phyloP scores from a whole-genome alignment of 2,113 vertebrate species.

The Pelecanus crispus region DNA sequence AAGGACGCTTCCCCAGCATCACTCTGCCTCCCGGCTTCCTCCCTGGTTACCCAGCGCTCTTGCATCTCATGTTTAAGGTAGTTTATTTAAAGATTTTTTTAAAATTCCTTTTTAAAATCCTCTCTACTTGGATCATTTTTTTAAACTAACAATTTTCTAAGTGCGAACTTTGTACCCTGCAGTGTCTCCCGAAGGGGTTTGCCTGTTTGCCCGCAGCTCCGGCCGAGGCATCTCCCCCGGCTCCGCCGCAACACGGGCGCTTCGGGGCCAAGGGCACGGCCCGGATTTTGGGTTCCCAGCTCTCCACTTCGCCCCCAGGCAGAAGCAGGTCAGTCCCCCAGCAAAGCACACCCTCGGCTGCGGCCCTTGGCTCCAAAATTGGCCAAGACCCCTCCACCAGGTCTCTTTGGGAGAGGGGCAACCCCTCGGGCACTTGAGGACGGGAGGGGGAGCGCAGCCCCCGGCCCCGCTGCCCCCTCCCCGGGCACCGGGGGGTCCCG shows the following conservation, averaged over 20 bases:
- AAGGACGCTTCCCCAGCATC: background rate
- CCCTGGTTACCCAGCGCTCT: fast-evolving
- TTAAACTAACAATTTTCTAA: background rate
- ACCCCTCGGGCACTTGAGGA: fast-evolving
- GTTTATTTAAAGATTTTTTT: background rate
- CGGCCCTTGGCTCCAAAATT: background rate
- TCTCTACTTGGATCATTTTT: background rate
- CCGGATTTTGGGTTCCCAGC: background rate
- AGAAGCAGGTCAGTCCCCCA: background rate
- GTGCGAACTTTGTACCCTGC: background rate
- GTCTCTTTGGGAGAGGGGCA: background rate
- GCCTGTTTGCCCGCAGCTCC: background rate
- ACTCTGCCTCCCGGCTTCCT: background rate
- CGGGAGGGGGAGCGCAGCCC: background rate
- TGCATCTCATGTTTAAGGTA: background rate
- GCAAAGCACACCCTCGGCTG: background rate
- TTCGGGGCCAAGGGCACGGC: background rate
- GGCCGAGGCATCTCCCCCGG: background rate
- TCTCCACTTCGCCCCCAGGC: background rate
- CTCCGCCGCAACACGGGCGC: background rate
- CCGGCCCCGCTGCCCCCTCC: background rate
- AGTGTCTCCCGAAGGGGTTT: background rate
- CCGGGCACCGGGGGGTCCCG: background rate
- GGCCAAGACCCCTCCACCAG: background rate
- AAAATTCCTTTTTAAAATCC: background rate